Evolutionary conservation across 2,797 vertebrate species (phyloP).

Genomic region (Craterocephalus amniculus): DNA sequence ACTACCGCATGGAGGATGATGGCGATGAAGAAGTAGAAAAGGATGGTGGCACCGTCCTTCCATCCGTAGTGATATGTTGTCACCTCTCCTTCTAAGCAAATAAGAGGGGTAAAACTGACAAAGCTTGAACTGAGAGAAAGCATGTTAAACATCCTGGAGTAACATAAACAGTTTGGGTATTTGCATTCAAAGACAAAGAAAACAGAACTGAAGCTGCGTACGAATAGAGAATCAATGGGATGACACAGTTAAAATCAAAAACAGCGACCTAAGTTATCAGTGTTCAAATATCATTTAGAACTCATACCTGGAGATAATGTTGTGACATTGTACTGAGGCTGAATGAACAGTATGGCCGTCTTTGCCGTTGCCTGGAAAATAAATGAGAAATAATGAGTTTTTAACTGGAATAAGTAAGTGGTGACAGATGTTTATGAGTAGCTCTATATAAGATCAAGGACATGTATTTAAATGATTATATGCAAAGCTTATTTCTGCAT

Average conservation of each 20-base stretch:
- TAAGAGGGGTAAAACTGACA: conserved; percentile 17
- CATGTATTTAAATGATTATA: no score
- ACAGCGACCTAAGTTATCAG: not conserved
- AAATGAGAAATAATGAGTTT: conserved; percentile 17
- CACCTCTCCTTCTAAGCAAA: conserved; percentile 88
- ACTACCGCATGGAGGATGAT: conserved; percentile 96
- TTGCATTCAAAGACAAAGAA: not conserved
- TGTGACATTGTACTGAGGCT: conserved; percentile 96
- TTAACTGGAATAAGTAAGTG: not conserved
- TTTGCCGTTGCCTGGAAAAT: conserved; percentile 92
- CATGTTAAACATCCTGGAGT: conserved; percentile 32
- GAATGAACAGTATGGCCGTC: conserved; percentile 97
- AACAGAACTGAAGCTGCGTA: conserved; percentile 23
- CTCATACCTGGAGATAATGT: conserved; percentile 88
- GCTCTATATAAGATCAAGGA: not conserved
- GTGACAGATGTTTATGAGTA: not conserved
- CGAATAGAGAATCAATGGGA: not conserved
- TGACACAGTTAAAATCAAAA: not conserved
- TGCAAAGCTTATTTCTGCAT: no score
- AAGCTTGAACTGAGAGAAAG: not conserved
- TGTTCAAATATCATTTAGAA: not conserved
- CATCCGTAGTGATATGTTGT: conserved; percentile 93
- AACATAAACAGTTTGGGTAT: not conserved
- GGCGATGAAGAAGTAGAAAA: conserved; percentile 95
- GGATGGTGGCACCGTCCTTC: conserved; percentile 92